Evolutionary conservation across 2,797 vertebrate genomes (phyloP).

Genomic region (Limosa lapponica): DNA sequence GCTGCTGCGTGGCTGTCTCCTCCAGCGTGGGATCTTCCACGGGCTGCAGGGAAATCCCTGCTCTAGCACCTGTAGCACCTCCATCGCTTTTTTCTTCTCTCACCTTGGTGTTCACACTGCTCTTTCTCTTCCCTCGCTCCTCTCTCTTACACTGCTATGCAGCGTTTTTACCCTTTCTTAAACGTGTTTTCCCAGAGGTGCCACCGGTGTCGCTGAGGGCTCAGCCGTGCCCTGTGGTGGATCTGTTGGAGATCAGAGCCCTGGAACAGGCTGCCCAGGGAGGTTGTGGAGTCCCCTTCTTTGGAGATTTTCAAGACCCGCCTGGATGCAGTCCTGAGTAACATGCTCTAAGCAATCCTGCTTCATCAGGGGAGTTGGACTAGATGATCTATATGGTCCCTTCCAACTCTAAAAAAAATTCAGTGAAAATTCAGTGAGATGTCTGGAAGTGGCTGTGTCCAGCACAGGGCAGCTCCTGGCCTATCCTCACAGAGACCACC

Average conservation of each 20-base stretch:
- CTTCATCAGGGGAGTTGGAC: no score
- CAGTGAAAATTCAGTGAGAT: no score
- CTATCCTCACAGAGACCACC: neutral
- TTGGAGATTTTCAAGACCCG: no score
- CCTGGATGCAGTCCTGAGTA: no score
- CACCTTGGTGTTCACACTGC: neutral
- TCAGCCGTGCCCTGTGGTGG: neutral
- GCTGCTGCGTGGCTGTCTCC: neutral
- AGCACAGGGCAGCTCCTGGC: rapidly evolving
- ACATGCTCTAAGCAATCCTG: no score
- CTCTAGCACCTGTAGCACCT: neutral
- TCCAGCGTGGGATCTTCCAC: no score
- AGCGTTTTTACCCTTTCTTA: neutral
- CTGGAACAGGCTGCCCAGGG: no score
- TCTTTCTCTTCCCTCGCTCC: neutral
- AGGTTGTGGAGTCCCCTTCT: no score
- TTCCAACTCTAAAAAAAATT: no score
- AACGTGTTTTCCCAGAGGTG: neutral
- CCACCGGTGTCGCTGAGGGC: rapidly evolving
- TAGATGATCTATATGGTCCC: no score
- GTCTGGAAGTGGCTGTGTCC: neutral
- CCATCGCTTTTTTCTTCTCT: neutral
- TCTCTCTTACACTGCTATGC: rapidly evolving
- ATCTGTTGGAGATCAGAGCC: neutral
- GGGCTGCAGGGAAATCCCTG: neutral